A percentile compares a stretch with the other conserved stretches of the same genome.
phyloP scores from a whole-genome alignment of 2,113 vertebrate species.

The Etia nguti region DNA sequence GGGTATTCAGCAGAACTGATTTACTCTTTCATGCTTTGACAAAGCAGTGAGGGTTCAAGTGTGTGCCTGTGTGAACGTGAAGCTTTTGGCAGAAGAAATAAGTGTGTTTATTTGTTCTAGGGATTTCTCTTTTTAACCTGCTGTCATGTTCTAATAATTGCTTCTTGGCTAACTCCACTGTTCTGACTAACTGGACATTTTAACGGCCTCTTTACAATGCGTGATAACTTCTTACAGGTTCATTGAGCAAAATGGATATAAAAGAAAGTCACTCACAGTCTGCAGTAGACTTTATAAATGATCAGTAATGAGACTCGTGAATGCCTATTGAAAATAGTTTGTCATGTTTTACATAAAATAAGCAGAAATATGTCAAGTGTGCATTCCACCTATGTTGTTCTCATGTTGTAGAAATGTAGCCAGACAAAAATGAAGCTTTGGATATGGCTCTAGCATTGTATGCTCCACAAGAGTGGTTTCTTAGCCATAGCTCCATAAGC shows the following conservation, averaged over 20 bases:
- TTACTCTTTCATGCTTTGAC: neutral
- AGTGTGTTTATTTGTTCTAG: neutral
- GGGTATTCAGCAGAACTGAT: neutral
- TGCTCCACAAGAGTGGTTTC: neutral
- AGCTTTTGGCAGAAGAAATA: neutral
- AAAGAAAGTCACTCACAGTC: neutral
- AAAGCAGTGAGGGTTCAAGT: neutral
- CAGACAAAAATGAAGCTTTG: neutral
- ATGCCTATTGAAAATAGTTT: neutral
- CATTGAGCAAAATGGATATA: neutral
- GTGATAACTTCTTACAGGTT: neutral
- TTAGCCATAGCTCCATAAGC: neutral
- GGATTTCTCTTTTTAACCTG: conserved; percentile 8
- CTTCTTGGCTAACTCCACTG: conserved; percentile 20
- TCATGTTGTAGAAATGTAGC: neutral
- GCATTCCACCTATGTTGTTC: neutral
- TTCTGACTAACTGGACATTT: conserved; percentile 20
- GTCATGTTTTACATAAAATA: neutral
- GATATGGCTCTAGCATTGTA: neutral
- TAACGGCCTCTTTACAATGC: neutral
- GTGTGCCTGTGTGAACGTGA: conserved; percentile 2
- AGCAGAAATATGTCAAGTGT: neutral
- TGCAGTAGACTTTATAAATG: neutral
- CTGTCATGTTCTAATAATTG: conserved; percentile 37
- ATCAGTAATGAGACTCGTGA: neutral